These are phyloP conservation scores for Sakesphorus luctuosus DNA, from an alignment of 2,113 vertebrate species.

Conservation along the genomic window DNA sequence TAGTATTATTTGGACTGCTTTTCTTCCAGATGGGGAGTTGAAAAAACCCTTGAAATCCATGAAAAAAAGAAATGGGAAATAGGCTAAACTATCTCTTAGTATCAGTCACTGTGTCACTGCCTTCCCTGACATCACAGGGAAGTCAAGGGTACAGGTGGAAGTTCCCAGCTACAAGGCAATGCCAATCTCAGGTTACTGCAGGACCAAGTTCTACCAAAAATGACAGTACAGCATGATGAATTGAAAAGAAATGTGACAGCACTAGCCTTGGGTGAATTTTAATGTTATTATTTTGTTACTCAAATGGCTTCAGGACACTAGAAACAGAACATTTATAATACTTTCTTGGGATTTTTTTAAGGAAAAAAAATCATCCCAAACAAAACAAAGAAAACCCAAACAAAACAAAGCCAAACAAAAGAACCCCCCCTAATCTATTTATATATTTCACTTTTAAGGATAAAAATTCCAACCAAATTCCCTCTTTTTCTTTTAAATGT, in stretches of 20 bases:
- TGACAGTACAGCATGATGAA: slow-evolving; percentile 13
- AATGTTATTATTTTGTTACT: slow-evolving; percentile 34
- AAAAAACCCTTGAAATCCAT: neutral
- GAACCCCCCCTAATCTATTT: neutral
- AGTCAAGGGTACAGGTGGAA: slow-evolving; percentile 37
- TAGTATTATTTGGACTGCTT: neutral
- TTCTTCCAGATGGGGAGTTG: neutral
- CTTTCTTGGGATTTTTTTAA: neutral
- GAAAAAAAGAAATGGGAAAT: neutral
- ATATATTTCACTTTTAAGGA: slow-evolving; percentile 54
- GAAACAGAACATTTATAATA: slow-evolving; percentile 44
- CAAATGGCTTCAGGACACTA: slow-evolving; percentile 49
- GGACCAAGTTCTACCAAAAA: slow-evolving; percentile 60
- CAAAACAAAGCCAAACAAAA: slow-evolving; percentile 26
- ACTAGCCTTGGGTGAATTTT: slow-evolving; percentile 46
- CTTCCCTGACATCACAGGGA: neutral
- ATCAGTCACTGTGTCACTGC: neutral
- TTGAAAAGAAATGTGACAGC: slow-evolving; percentile 50
- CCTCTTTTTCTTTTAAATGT: slow-evolving; percentile 68
- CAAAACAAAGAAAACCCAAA: slow-evolving; percentile 36
- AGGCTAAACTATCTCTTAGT: neutral
- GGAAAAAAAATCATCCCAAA: neutral
- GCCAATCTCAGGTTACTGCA: slow-evolving; percentile 36
- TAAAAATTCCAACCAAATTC: slow-evolving; percentile 53
- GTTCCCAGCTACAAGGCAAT: slow-evolving; percentile 72